Evolutionary conservation across 2,888 invertebrate species (phyloP).

Genomic region (Apodemia zela): DNA sequence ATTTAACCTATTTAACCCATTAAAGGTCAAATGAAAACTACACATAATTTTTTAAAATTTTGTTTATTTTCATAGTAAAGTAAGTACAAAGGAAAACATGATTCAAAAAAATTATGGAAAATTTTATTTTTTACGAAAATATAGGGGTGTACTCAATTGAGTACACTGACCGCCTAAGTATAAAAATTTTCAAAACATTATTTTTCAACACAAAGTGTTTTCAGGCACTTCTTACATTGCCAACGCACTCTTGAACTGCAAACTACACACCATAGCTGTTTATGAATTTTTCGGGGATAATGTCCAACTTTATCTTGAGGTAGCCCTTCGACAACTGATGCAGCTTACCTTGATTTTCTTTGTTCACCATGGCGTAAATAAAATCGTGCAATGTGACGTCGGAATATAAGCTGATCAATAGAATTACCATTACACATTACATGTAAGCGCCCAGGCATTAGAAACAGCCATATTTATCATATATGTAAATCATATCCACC

Average conservation of each 20-base stretch:
- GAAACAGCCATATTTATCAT: conserved; percentile 17
- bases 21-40: too few species aligned
- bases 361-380: background rate
- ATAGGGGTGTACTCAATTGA: background rate
- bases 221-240: background rate
- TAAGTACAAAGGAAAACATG: too few species aligned
- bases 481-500: conserved; percentile 17
- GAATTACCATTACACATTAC: background rate
- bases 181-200: background rate
- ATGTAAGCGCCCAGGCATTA: conserved; percentile 19
- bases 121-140: too few species aligned
- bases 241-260: background rate
- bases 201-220: background rate
- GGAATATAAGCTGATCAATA: conserved; percentile 17
- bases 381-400: background rate
- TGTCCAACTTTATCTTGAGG: background rate
- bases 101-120: too few species aligned
- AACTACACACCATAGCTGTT: background rate
- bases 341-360: background rate
- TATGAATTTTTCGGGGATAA: background rate
- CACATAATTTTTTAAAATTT: too few species aligned
- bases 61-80: too few species aligned
- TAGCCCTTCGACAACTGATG: background rate
- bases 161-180: background rate
- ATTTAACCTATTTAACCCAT: too few species aligned